These are phyloP conservation scores for Salvelinus namaycush DNA, from an alignment of 2,113 vertebrate genomes.

Conservation along the genomic window DNA sequence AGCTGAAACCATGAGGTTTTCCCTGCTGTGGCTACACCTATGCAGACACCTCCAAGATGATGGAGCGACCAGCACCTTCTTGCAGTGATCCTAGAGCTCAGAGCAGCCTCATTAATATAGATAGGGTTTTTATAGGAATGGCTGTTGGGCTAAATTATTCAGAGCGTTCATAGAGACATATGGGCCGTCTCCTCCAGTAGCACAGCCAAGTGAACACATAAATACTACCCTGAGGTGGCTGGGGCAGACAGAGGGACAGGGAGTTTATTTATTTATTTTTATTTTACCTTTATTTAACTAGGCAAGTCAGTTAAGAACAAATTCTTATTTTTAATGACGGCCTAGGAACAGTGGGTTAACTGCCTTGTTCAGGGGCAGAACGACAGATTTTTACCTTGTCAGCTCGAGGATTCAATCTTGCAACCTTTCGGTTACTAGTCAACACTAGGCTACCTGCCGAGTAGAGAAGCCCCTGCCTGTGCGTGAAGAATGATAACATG, in stretches of 20 bases:
- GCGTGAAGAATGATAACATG: slow-evolving; percentile 44
- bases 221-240: slow-evolving; percentile 58
- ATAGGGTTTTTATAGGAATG: slow-evolving; percentile 75
- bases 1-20: background rate
- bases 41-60: slow-evolving; percentile 40
- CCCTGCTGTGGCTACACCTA: slow-evolving; percentile 15
- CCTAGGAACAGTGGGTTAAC: too few species aligned
- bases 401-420: too few species aligned
- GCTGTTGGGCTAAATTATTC: slow-evolving; percentile 75
- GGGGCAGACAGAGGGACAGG: slow-evolving; percentile 14
- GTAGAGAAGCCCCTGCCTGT: slow-evolving; percentile 20
- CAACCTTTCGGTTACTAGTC: too few species aligned
- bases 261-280: too few species aligned
- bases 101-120: slow-evolving; percentile 75
- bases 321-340: too few species aligned
- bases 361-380: too few species aligned
- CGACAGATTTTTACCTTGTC: too few species aligned
- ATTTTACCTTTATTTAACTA: too few species aligned
- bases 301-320: too few species aligned
- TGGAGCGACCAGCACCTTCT: slow-evolving; percentile 46
- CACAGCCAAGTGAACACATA: slow-evolving; percentile 59
- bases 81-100: slow-evolving; percentile 60
- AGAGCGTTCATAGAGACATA: slow-evolving; percentile 66
- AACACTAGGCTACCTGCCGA: too few species aligned
- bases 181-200: slow-evolving; percentile 54